Evolutionary conservation across 2,113 vertebrate species (phyloP), one percentile per base, ranked within the genome.

Genomic region (Ageneiosus marmoratus): DNA sequence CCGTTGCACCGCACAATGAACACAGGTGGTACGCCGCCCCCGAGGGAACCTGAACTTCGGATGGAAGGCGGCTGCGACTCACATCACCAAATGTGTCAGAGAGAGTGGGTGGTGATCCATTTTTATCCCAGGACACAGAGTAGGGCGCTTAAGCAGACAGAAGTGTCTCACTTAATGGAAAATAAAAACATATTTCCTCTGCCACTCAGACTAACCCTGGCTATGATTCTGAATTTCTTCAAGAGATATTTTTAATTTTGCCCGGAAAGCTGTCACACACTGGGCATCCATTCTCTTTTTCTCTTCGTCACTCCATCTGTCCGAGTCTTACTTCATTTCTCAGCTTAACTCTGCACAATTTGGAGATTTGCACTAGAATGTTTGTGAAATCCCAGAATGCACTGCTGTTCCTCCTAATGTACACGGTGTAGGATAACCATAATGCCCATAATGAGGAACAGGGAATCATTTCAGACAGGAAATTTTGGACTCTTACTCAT

Each of bases 21-120:
- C 86, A 86, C 88, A 90, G 89, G 89, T 90, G 89, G 81, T 78
- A 76, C 78, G 1, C 76, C 51, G 7, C 77, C 88, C 88, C 83
- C 51, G 15, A 60, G 81, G 86, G 88, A 83, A 78, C 85, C 75
- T 82, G 77, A 81, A 83, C 82, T 60, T n/a, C 75, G 85, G 76
- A 85, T 85, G 34, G 78, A 83, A 78, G 83, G 56, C 85, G 85
- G 80, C 80, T 69, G 50, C 50, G 50, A 77, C 32, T 83, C 37
- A 18, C 60, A 53, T 24, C 34, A 5, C 15, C 24, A 20, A 83
- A 63, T 18, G 44, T 63, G 72, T 63, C 62, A 53, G 24, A 44
- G 34, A 56, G 16, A 27, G 81, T 77, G 60, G 48, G 82, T 22
- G 74, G 62, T 27, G 58, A 60, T 55, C 6, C 13, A 24, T 80